These are phyloP conservation scores for Platalea minor DNA, from an alignment of 2,797 vertebrate species.

Conservation along the genomic window DNA sequence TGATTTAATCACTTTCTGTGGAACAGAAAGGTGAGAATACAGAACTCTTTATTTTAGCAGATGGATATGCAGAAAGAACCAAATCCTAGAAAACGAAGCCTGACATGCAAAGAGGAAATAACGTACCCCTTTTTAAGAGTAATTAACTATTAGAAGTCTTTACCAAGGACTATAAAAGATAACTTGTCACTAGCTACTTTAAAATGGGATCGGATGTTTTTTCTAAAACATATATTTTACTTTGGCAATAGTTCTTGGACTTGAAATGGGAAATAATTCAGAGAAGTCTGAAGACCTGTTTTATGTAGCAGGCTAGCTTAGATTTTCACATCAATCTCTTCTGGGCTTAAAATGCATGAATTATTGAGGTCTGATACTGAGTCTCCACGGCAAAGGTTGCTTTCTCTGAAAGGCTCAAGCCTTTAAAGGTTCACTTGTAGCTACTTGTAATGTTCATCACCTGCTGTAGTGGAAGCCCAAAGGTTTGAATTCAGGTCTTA, in stretches of 20 bases:
- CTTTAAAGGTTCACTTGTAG: slow-evolving; percentile 20
- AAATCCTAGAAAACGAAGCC: neutral
- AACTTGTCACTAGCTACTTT: neutral
- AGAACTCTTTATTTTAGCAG: neutral
- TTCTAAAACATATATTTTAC: neutral
- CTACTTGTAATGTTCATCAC: slow-evolving; percentile 14
- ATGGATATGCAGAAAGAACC: neutral
- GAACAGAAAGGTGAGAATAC: neutral
- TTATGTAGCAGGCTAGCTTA: neutral
- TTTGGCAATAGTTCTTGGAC: neutral
- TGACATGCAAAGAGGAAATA: neutral
- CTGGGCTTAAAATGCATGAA: slow-evolving; percentile 27
- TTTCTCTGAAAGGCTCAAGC: neutral
- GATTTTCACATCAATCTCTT: neutral
- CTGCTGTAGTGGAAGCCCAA: neutral
- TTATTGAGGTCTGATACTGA: slow-evolving; percentile 12
- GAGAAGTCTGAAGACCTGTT: neutral
- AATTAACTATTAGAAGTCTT: neutral
- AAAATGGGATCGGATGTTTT: neutral
- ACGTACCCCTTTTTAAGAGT: neutral
- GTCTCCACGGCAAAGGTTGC: neutral
- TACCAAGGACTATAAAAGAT: neutral
- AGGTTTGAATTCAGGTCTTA: neutral
- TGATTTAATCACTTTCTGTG: neutral
- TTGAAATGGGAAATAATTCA: slow-evolving; percentile 11